Percentiles rank a stretch among this genome's conserved stretches.
phyloP scores from a whole-genome alignment of 30 jellyfish, hydroid and myxozoan genomes.

The Catostylus mosaicus region DNA sequence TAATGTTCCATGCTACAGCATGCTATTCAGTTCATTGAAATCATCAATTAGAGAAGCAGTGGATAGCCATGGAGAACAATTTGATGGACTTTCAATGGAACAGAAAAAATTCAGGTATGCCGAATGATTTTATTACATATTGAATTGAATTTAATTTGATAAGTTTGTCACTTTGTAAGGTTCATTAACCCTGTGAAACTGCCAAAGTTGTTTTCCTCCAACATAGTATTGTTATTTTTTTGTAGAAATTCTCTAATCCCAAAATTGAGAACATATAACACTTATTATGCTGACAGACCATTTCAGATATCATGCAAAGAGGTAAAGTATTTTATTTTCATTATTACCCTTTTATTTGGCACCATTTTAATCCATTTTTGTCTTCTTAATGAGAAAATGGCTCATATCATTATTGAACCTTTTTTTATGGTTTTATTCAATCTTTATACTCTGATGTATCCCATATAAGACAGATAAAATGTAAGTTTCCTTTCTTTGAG shows the following conservation, averaged over 20 bases:
- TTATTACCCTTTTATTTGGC: not conserved
- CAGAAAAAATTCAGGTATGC: constrained; percentile 72
- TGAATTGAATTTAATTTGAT: too few species aligned
- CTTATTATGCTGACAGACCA: constrained; percentile 84
- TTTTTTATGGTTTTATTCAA: too few species aligned
- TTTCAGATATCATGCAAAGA: constrained; percentile 86
- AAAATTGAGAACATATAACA: constrained; percentile 81
- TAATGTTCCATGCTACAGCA: constrained; percentile 94
- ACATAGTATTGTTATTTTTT: constrained; percentile 8
- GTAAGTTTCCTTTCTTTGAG: too few species aligned
- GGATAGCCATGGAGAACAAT: constrained; percentile 20
- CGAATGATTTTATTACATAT: not conserved
- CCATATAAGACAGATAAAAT: too few species aligned
- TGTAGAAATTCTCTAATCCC: constrained; percentile 83
- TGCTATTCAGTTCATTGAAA: constrained; percentile 82
- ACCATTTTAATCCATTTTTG: too few species aligned
- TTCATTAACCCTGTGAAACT: too few species aligned
- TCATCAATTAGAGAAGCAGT: not conserved
- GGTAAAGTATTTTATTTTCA: constrained; percentile 20
- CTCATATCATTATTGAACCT: too few species aligned
- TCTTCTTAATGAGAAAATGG: too few species aligned
- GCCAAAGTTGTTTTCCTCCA: too few species aligned
- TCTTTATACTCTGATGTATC: too few species aligned
- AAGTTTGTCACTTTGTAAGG: too few species aligned
- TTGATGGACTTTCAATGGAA: constrained; percentile 55